Evolutionary conservation across 2,888 invertebrate species (phyloP).

Genomic region (Rhaphigaster nebulosa): DNA sequence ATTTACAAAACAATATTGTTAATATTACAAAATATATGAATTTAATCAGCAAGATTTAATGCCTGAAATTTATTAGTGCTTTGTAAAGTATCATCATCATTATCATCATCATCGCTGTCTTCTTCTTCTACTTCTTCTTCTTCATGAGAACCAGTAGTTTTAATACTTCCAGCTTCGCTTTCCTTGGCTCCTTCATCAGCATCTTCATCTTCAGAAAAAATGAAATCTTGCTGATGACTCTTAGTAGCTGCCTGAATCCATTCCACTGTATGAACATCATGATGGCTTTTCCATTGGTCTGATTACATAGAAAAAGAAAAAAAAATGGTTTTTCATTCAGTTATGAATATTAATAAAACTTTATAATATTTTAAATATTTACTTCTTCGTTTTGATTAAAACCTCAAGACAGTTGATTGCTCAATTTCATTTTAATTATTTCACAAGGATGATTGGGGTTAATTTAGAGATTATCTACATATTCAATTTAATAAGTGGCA

Average conservation of each 20-base stretch:
- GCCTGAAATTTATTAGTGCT: constrained; percentile 63
- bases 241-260: constrained; percentile 76
- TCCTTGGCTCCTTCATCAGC: constrained; percentile 67
- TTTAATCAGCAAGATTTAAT: constrained; percentile 60
- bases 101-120: constrained; percentile 65
- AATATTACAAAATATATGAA: background rate
- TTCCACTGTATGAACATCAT: constrained; percentile 75
- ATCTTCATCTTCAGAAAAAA: constrained; percentile 66
- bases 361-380: too few relatives aligned
- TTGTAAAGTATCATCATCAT: constrained; percentile 64
- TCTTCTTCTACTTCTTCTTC: constrained; percentile 62
- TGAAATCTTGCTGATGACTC: constrained; percentile 60
- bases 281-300: constrained; percentile 76
- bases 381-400: too few relatives aligned
- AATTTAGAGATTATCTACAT: too few relatives aligned
- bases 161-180: background rate
- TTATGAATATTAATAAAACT: too few relatives aligned
- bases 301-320: constrained; percentile 63
- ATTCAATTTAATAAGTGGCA: too few relatives aligned
- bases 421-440: too few relatives aligned
- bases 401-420: too few relatives aligned
- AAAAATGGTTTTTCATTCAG: too few relatives aligned
- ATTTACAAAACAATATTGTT: constrained; percentile 19
- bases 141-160: constrained; percentile 17
- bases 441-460: too few relatives aligned